Base-by-base conservation (phyloP, 2,113 vertebrate species). In the Cheilinus undulatus region DNA sequence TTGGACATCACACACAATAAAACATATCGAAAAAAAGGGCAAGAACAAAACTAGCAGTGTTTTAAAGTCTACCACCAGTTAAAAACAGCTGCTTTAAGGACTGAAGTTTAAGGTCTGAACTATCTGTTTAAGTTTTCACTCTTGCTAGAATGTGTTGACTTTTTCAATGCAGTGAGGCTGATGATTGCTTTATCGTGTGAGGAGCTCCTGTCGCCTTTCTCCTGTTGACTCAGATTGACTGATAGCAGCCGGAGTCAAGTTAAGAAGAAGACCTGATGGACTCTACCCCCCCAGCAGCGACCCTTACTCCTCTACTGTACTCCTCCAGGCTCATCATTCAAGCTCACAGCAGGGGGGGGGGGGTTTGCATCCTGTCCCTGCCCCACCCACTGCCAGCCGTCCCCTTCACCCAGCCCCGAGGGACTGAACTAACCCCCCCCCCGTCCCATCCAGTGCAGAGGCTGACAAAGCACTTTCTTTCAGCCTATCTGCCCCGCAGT, bases 391-490 rank as follows among this genome's bases (percentile, higher is more conserved):
- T 65, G 51, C 64, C 63, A 62, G 69, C 66, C 58, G 4, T 68
- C 63, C 80, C 73, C 77, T 54, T 74, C 75, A 74, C 52, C 61
- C 66, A 66, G 51, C 70, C 87, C 77, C 57, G 2, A 38, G 80
- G 80, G 83, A 78, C 26, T 43, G 32, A 27, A 57, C 62, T 56
- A 28, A n/a, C 45, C 76, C 76, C 64, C 64, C 26, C 27, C 22
- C 15, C 36, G 17, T 3, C 36, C 14, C 32, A 63, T 36, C 62
- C 45, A 61, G 38, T 48, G 45, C 43, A 70, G 27, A 19, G 60
- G 76, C 87, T 89, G 86, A 92, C 85, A 84, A 84, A 87, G 88
- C 73, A 79, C 80, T 90, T 86, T 85, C 76, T 84, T 86, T 90
- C 66, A 85, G 60, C 23, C 28, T n/a, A 28, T 38, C 65, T 46